phyloP scores from a whole-genome alignment of 2,113 vertebrate species.

The Petaurus breviceps region DNA sequence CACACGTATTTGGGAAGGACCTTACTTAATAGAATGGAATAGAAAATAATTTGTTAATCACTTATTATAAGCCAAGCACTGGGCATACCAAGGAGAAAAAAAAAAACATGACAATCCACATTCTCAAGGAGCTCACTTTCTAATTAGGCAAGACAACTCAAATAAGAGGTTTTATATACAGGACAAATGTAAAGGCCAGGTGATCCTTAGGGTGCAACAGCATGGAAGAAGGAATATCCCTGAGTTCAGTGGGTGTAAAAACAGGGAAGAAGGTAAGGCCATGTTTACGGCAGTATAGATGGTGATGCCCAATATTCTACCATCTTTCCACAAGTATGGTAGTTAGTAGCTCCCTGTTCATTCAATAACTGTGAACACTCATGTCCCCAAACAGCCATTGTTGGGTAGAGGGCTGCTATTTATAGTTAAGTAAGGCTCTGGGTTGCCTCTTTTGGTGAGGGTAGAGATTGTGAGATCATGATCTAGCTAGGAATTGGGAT shows the following conservation, averaged over 20 bases:
- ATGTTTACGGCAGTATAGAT: neutral
- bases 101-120: neutral
- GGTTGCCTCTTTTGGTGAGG: too few relatives aligned
- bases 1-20: neutral
- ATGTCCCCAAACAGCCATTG: neutral
- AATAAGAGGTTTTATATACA: neutral
- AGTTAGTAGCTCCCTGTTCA: neutral
- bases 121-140: neutral
- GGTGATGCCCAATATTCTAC: neutral
- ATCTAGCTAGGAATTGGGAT: too few relatives aligned
- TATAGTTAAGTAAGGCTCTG: too few relatives aligned
- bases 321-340: neutral
- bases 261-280: neutral
- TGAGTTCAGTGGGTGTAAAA: neutral
- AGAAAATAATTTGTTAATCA: neutral
- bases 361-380: neutral
- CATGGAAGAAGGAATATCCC: neutral
- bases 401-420: neutral
- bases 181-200: neutral
- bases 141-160: neutral
- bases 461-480: too few relatives aligned
- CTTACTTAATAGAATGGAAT: neutral
- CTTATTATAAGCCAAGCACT: too few relatives aligned
- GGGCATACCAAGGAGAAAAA: too few relatives aligned
- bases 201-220: neutral